Evolutionary conservation across 1,140 invertebrate genomes (phyloP), one percentile per base, ranked within the genome.

Genomic region (Aphidius ervi): DNA sequence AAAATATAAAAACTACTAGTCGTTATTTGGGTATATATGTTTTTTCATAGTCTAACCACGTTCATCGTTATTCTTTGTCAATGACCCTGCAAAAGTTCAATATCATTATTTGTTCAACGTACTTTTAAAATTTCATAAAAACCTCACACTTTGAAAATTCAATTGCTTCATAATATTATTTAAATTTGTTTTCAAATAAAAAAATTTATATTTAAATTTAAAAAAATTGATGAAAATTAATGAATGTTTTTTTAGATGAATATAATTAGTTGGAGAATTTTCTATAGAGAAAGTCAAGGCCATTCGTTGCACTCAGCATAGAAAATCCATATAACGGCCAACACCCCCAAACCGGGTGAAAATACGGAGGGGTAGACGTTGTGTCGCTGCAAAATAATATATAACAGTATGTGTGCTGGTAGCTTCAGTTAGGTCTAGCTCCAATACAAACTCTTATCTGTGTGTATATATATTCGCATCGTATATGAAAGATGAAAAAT

Each of bases 201-300:
- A 54, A n/a, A n/a, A n/a, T n/a, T n/a, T n/a, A n/a, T n/a, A n/a
- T n/a, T n/a, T n/a, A n/a, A n/a, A n/a, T n/a, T n/a, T 37, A 16
- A 54, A 9, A 54, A 54, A 62, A 37, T 40, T 40, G 42, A 39
- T 16, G 16, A 16, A 1, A 16, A 16, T 16, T 16, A 16, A 16
- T 16, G 16, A 16, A 16, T 16, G 16, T 16, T 31, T 31, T 31
- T 31, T 31, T 31, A 31, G 23, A 31, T 31, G 1, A 31, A 31
- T 31, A 31, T 31, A 31, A 31, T 31, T 31, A 31, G 23, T 31
- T 31, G 2, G 23, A 31, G 2, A 31, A 31, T 31, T 31, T 16
- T 31, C 2, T 3, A 4, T 31, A 41, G n/a, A 45, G 62, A 63
- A 64, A 67, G 66, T 67, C 66, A 67, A 67, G 66, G 66, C 66